phyloP scores from a whole-genome alignment of 2,888 invertebrate genomes.

The Hedychridium roseum region DNA sequence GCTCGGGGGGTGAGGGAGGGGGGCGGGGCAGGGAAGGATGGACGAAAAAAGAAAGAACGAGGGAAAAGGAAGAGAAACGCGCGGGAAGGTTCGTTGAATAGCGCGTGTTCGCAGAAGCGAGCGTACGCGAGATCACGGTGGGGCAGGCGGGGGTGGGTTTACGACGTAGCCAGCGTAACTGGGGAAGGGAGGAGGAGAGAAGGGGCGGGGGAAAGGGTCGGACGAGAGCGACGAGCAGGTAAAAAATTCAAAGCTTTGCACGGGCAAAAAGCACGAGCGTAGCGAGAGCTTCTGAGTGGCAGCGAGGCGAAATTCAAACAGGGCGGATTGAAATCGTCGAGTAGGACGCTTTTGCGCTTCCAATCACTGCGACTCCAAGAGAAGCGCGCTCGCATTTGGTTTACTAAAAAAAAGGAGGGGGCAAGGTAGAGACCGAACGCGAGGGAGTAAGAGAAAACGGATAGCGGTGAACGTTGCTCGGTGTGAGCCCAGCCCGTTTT shows the following conservation, averaged over 20 bases:
- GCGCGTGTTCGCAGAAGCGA: too few species aligned
- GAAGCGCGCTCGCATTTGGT: conserved; percentile 4
- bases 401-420: too few species aligned
- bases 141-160: conserved; percentile 9
- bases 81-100: too few species aligned
- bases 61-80: conserved; percentile 3
- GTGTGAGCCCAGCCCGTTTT: too few species aligned
- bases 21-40: too few species aligned
- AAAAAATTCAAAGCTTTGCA: conserved; percentile 29
- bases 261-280: conserved; percentile 10
- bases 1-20: too few species aligned
- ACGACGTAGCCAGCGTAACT: not conserved
- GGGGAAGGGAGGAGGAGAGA: not conserved
- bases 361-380: conserved; percentile 17
- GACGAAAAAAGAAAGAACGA: conserved; percentile 6
- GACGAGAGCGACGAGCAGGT: not conserved
- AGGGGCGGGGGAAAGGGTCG: not conserved
- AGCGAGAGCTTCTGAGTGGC: conserved; percentile 12
- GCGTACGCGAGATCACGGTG: not conserved
- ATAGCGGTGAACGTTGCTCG: too few species aligned
- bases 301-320: conserved; percentile 17
- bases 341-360: conserved; percentile 23
- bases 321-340: conserved; percentile 28
- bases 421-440: too few species aligned
- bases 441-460: conserved; percentile 7